phyloP scores from a whole-genome alignment of 2,113 vertebrate genomes.

The Pomatorhinus ruficollis region DNA sequence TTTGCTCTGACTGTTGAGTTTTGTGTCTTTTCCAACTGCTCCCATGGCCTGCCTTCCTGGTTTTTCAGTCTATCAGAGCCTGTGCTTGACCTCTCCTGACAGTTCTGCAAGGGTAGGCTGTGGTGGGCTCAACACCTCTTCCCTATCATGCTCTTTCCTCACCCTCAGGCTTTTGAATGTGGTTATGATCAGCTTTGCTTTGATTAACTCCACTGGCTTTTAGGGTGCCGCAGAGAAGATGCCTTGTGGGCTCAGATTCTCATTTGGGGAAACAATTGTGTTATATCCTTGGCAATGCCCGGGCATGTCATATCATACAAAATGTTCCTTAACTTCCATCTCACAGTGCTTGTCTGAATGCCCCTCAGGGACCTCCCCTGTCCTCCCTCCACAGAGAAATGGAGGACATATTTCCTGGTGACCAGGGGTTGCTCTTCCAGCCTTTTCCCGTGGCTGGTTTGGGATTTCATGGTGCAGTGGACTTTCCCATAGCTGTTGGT shows the following conservation, averaged over 20 bases:
- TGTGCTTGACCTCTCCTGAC: not conserved
- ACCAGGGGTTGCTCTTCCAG: not conserved
- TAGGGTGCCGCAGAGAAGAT: not conserved
- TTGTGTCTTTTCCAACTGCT: not conserved
- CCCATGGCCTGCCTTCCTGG: not conserved
- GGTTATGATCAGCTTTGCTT: not conserved
- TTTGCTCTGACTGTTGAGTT: not conserved
- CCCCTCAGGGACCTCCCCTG: not conserved
- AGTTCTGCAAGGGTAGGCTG: not conserved
- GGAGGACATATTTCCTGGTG: not conserved
- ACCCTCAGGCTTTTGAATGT: not conserved
- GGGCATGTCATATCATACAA: not conserved
- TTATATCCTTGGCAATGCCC: not conserved
- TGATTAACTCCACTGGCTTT: not conserved
- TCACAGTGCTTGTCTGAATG: not conserved
- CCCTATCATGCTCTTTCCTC: not conserved
- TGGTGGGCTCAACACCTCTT: rapidly evolving
- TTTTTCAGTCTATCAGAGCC: not conserved
- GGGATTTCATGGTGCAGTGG: not conserved
- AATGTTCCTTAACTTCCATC: not conserved
- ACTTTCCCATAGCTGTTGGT: not conserved
- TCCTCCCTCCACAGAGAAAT: not conserved
- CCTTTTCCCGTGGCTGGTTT: not conserved
- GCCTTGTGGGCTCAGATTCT: not conserved
- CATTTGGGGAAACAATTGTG: not conserved